phyloP scores from a whole-genome alignment of 2,797 vertebrate species.

The Pseudotriccus pelzelni region DNA sequence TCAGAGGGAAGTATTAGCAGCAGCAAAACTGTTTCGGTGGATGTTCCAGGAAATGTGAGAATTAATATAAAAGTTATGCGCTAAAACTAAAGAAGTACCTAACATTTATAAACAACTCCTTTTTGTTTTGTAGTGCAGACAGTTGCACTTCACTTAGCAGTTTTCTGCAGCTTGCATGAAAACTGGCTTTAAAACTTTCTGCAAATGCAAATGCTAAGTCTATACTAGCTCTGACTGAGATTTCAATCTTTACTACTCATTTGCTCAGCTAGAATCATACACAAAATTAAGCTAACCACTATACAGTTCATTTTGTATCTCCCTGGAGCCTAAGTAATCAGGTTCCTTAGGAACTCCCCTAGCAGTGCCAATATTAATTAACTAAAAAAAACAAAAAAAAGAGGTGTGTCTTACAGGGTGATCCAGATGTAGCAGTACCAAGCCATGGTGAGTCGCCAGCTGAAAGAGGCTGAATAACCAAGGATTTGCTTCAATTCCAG shows the following conservation, averaged over 20 bases:
- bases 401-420: background rate
- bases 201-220: background rate
- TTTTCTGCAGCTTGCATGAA: background rate
- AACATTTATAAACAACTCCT: background rate
- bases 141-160: background rate
- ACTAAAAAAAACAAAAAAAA: background rate
- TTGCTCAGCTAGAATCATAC: background rate
- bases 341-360: background rate
- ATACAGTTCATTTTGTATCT: background rate
- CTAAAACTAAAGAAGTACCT: background rate
- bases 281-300: constrained; percentile 14
- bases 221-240: background rate
- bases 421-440: background rate
- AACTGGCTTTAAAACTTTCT: background rate
- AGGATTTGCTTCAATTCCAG: background rate
- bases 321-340: background rate
- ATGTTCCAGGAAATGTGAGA: background rate
- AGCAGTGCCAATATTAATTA: background rate
- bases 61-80: background rate
- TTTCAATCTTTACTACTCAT: background rate
- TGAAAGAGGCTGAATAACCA: background rate
- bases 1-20: background rate
- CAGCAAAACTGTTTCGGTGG: background rate
- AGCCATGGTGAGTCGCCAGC: background rate
- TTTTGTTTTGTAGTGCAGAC: background rate